phyloP scores from a whole-genome alignment of 2,113 vertebrate species.

The Halichoerus grypus region DNA sequence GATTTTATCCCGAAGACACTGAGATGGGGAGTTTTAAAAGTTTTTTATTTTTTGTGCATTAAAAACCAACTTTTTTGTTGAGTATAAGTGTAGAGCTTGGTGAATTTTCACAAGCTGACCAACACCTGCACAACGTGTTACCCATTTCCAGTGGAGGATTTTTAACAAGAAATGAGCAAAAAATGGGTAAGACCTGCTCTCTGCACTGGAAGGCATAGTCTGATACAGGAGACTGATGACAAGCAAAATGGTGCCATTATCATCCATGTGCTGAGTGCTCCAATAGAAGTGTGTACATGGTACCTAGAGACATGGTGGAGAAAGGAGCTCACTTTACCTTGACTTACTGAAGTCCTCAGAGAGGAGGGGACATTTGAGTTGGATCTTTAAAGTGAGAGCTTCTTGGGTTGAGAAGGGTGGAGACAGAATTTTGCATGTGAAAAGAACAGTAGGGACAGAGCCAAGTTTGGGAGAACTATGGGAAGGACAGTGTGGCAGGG shows the following conservation, averaged over 20 bases:
- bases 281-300: not conserved
- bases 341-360: not conserved
- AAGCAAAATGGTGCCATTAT: not conserved
- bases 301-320: not conserved
- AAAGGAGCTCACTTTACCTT: not conserved
- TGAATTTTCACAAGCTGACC: constrained; percentile 9
- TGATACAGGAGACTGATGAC: not conserved
- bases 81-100: not conserved
- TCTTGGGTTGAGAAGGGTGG: not conserved
- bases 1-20: constrained; percentile 5
- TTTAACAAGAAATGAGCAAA: not conserved
- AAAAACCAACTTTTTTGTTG: not conserved
- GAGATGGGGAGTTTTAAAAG: not conserved
- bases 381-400: not conserved
- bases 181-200: not conserved
- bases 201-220: not conserved
- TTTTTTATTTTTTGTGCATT: not conserved
- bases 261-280: not conserved
- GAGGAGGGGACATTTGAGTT: not conserved
- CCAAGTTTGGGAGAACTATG: not conserved
- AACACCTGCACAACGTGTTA: not conserved
- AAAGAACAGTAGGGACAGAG: not conserved
- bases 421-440: not conserved
- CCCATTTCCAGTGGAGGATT: not conserved
- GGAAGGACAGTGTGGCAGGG: not conserved